Evolutionary conservation across 2,113 vertebrate genomes (phyloP), one percentile per base, ranked within the genome.

Genomic region (Collichthys lucidus): DNA sequence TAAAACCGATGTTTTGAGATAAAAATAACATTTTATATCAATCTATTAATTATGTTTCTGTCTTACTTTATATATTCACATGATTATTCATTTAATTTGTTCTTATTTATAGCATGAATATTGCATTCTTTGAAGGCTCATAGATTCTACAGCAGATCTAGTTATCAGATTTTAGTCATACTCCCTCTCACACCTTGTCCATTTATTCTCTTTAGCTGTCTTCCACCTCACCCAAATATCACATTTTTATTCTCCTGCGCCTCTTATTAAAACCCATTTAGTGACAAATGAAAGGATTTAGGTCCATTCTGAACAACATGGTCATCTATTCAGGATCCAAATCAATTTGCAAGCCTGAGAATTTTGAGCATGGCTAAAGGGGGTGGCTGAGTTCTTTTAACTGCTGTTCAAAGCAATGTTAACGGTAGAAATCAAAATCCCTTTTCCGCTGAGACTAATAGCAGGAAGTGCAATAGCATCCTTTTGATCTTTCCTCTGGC

Each of bases 331-430:
- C 55, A 70, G 46, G 7, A 10, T 24, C 46, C 35, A 84, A 19
- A 62, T 61, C 62, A 56, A 77, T 73, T 81, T 76, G 81, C 62
- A 87, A 77, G 60, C 44, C 73, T 72, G 79, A 50, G 29, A 47
- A 79, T 75, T 52, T 79, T 0, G 4, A 75, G 77, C 56, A 29
- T 64, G 60, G 65, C 74, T 81, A 16, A 82, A 74, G 77, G 69
- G 69, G 68, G 53, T n/a, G 20, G 61, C 42, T 74, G 57, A 84
- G 53, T 68, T 81, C 47, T 85, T 90, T 85, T 71, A 86, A 88
- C 55, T 79, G 60, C 12, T 42, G 49, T 92, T 93, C 83, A 93
- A 89, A 89, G 72, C 52, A 1, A 29, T 77, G 78, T 84, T 74
- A 81, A 82, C 80, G 82, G 83, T 84, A 76, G 56, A 79, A 90